These are phyloP conservation scores for Andrena bucephala DNA, from an alignment of 2,888 invertebrate genomes.

Conservation along the genomic window DNA sequence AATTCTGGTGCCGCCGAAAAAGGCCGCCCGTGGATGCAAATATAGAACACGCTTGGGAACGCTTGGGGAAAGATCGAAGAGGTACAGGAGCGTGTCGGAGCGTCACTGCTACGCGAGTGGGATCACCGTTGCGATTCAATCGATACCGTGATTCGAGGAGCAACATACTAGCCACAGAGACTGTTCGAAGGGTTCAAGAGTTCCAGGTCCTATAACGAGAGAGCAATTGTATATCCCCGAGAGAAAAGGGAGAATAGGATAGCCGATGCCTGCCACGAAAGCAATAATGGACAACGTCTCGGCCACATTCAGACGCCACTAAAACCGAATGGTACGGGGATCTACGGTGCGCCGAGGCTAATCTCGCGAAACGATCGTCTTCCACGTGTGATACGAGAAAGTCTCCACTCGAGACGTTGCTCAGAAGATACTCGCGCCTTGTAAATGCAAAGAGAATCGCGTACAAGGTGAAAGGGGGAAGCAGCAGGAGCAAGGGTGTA, in stretches of 20 bases:
- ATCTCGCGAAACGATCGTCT: slow-evolving; percentile 37
- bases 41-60: slow-evolving; percentile 31
- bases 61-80: slow-evolving; percentile 18
- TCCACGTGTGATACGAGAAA: slow-evolving; percentile 42
- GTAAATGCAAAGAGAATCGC: neutral
- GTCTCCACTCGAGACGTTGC: neutral
- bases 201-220: slow-evolving; percentile 5
- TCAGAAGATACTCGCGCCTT: neutral
- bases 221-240: no score
- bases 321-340: neutral
- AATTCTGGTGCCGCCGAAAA: slow-evolving; percentile 25
- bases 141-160: neutral
- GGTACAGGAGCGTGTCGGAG: neutral
- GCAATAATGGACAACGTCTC: slow-evolving; percentile 22
- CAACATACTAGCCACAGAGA: no score
- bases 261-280: slow-evolving; percentile 10
- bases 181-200: no score
- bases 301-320: neutral
- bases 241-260: no score
- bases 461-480: neutral
- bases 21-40: slow-evolving; percentile 11
- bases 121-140: neutral
- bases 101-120: neutral
- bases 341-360: neutral
- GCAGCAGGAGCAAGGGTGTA: slow-evolving; percentile 1